A percentile compares a stretch with the other conserved stretches of the same genome.
Evolutionary conservation across 2,888 invertebrate genomes (phyloP).

Genomic region (Cephalotes varians): DNA sequence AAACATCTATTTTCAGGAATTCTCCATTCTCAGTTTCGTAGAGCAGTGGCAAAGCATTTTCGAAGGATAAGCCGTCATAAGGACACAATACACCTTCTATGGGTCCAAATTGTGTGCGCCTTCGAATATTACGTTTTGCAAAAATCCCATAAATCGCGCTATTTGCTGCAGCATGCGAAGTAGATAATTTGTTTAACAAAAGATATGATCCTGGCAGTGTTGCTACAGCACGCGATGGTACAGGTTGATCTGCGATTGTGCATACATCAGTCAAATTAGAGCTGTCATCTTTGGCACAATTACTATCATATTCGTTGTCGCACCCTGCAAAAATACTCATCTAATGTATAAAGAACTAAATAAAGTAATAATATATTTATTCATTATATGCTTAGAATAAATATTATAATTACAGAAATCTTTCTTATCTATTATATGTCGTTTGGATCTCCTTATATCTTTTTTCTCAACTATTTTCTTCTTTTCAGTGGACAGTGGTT

Average conservation of each 20-base stretch:
- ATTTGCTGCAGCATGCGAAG: slow-evolving; percentile 66
- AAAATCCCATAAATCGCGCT: slow-evolving; percentile 88
- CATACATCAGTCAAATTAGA: slow-evolving; percentile 84
- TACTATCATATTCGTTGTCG: slow-evolving; percentile 85
- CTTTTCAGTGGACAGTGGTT: slow-evolving; percentile 50
- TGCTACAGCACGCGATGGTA: slow-evolving; percentile 92
- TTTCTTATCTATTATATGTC: slow-evolving; percentile 80
- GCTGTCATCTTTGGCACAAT: slow-evolving; percentile 79
- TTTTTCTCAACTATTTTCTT: slow-evolving; percentile 70
- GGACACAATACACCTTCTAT: slow-evolving; percentile 89
- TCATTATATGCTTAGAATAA: not conserved
- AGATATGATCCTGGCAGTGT: slow-evolving; percentile 91
- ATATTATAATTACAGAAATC: slow-evolving; percentile 75
- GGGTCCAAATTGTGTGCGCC: slow-evolving; percentile 92
- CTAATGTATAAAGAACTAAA: not conserved
- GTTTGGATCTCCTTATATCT: slow-evolving; percentile 78
- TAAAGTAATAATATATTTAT: slow-evolving; percentile 16
- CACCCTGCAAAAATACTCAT: slow-evolving; percentile 80
- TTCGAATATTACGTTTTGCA: slow-evolving; percentile 90
- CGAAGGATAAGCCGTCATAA: slow-evolving; percentile 80
- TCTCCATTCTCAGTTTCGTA: slow-evolving; percentile 86
- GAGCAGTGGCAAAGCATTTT: slow-evolving; percentile 85
- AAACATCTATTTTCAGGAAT: slow-evolving; percentile 87
- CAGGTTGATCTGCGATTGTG: slow-evolving; percentile 89
- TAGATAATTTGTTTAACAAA: slow-evolving; percentile 86